Evolutionary conservation across 1,140 invertebrate species (phyloP), one percentile per base, ranked within the genome.

Genomic region (Hyles euphorbiae): DNA sequence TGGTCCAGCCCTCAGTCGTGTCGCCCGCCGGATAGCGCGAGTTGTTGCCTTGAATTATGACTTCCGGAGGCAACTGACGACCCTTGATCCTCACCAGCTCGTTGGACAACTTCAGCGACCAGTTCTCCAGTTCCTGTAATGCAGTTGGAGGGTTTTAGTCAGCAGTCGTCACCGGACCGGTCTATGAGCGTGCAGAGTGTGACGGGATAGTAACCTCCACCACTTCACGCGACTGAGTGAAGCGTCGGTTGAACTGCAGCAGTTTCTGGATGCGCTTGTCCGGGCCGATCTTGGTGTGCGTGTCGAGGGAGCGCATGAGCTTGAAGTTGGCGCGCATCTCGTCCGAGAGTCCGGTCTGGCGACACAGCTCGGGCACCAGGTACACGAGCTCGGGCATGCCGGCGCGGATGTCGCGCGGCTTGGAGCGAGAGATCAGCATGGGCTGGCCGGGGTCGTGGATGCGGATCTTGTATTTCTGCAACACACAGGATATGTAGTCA

Each of bases 311-410:
- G n/a, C 81, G 76, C 94, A 95, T 96, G 0, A 95, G 78, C 10
- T 91, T 75, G 61, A 90, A 91, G 74, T 93, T 89, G 2, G 68
- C 76, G 0, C 91, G 81, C 92, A 93, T 93, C 0, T 73, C 69
- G 46, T 93, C 92, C 0, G 90, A 91, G 0, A 94, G 77, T 7
- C 94, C 94, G 8, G 94, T 96, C 58, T 93, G 88, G 6, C 92
- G 87, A 65, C 94, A 96, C 2, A 96, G 73, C 84, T 96, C 94
- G 0, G 95, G 95, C 44, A 96, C 90, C 0, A 96, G 83, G 61
- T 91, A 91, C 5, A 95, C 89, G 0, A 92, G 58, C 55, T 94
- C 92, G 0, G 87, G 74, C 73, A 88, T 72, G 0, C 91, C 93
- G 10, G 91, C 91, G 48, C 92, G 90, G 12, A 92, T 90, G 53